These are phyloP conservation scores for Gadus chalcogrammus DNA, from an alignment of 2,113 vertebrate genomes.

Conservation along the genomic window DNA sequence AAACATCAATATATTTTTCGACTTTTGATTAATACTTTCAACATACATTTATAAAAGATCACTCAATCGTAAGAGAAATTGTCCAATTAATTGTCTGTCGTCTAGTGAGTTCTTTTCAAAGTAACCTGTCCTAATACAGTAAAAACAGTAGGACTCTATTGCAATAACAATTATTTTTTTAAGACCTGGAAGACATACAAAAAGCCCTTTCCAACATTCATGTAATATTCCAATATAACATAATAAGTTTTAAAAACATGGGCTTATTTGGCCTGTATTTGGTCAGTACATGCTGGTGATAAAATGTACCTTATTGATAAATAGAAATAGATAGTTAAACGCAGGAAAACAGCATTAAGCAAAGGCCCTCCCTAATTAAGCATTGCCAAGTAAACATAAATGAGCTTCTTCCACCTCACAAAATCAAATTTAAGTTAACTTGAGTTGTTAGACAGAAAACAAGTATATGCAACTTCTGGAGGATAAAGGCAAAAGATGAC, in stretches of 20 bases:
- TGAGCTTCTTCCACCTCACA: too few species aligned
- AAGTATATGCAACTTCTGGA: too few species aligned
- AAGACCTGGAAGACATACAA: not conserved
- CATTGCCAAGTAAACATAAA: too few species aligned
- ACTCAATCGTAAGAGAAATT: constrained; percentile 13
- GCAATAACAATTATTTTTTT: not conserved
- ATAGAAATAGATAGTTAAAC: too few species aligned
- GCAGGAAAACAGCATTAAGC: too few species aligned
- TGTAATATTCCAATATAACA: not conserved
- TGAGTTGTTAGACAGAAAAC: too few species aligned
- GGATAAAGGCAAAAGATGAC: too few species aligned
- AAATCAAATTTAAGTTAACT: too few species aligned
- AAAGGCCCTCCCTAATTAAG: too few species aligned
- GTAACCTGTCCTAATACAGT: not conserved
- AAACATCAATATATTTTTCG: constrained; percentile 31
- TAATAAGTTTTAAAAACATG: not conserved
- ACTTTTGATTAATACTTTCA: constrained; percentile 35
- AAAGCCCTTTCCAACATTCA: not conserved
- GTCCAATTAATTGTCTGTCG: constrained; percentile 3
- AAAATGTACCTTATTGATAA: too few species aligned
- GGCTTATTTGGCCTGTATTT: not conserved
- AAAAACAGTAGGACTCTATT: not conserved
- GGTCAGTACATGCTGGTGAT: not conserved
- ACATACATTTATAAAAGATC: constrained; percentile 8
- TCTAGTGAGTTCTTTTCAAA: not conserved